phyloP scores from a whole-genome alignment of 2,888 invertebrate genomes.

The Platerodrilus igneus region DNA sequence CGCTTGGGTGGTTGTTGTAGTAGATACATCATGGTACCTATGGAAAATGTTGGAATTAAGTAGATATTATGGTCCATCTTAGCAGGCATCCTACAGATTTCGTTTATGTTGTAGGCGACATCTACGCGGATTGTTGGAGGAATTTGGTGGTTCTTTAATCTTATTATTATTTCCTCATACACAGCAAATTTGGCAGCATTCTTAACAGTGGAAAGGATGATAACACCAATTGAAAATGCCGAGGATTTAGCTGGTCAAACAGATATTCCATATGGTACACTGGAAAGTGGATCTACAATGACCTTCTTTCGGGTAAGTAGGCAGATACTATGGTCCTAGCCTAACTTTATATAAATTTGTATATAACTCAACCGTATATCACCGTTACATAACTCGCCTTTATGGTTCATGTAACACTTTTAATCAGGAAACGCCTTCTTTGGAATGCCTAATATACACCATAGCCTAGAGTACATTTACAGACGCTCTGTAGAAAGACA shows the following conservation, averaged over 20 bases:
- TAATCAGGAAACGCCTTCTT: no score
- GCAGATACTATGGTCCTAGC: no score
- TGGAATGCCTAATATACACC: no score
- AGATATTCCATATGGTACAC: slow-evolving; percentile 78
- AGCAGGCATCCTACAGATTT: no score
- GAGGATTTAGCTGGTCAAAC: slow-evolving; percentile 79
- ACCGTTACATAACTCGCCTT: no score
- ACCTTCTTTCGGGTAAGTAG: slow-evolving; percentile 75
- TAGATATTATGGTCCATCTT: no score
- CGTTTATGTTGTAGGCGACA: no score
- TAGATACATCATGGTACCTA: slow-evolving; percentile 17
- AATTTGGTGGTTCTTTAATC: slow-evolving; percentile 90
- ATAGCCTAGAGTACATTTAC: no score
- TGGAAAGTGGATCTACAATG: slow-evolving; percentile 81
- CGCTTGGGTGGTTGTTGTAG: slow-evolving; percentile 34
- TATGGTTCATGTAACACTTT: no score
- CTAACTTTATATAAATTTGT: no score
- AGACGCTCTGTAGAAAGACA: no score
- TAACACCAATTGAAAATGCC: slow-evolving; percentile 79
- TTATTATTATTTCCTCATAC: slow-evolving; percentile 87
- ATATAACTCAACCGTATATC: no score
- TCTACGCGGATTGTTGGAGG: slow-evolving; percentile 80
- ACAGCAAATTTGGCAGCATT: slow-evolving; percentile 91
- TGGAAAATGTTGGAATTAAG: not conserved
- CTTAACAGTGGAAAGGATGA: slow-evolving; percentile 84